phyloP scores from a whole-genome alignment of 92 coral and sea anemone species.

The Siderastrea radians region DNA sequence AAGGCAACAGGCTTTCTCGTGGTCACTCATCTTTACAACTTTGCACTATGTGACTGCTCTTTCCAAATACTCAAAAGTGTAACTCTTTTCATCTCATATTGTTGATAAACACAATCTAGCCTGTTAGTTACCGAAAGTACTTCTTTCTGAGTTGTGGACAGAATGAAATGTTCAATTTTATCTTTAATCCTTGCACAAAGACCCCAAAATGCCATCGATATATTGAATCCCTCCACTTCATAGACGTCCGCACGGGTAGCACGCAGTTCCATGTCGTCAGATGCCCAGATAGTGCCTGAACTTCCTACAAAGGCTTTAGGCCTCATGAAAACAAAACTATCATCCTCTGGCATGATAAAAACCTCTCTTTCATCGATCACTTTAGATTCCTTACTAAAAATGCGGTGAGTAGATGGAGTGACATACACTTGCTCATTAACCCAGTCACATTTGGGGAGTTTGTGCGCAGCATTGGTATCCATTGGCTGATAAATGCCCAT shows the following conservation, averaged over 20 bases:
- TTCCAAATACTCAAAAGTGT: conserved; percentile 58
- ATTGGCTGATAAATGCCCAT: conserved; percentile 61
- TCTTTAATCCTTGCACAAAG: conserved; percentile 57
- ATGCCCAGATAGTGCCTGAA: conserved; percentile 67
- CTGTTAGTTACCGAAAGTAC: conserved; percentile 24
- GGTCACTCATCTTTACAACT: conserved; percentile 53
- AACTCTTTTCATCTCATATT: conserved; percentile 49
- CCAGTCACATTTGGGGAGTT: conserved; percentile 81
- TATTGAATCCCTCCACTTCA: conserved; percentile 39
- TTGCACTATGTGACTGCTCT: conserved; percentile 40
- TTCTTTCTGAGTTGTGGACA: conserved; percentile 58
- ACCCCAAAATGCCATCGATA: conserved; percentile 43
- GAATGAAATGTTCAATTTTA: conserved; percentile 54
- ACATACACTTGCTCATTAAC: conserved; percentile 60
- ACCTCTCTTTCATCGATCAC: conserved; percentile 50
- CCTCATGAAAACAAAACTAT: conserved; percentile 70
- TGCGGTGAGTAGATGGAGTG: conserved; percentile 68
- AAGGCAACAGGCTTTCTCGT: conserved; percentile 31
- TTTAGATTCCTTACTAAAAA: conserved; percentile 63
- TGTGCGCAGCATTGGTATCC: conserved; percentile 44
- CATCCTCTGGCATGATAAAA: conserved; percentile 53
- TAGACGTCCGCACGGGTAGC: conserved; percentile 47
- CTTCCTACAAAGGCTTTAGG: conserved; percentile 70
- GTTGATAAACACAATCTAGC: conserved; percentile 38
- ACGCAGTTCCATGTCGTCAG: conserved; percentile 52